A percentile compares a stretch with the other conserved stretches of the same genome.
These are phyloP conservation scores for Luidia sarsii DNA, from an alignment of 53 echinoderm and acorn worm species.

Conservation along the genomic window DNA sequence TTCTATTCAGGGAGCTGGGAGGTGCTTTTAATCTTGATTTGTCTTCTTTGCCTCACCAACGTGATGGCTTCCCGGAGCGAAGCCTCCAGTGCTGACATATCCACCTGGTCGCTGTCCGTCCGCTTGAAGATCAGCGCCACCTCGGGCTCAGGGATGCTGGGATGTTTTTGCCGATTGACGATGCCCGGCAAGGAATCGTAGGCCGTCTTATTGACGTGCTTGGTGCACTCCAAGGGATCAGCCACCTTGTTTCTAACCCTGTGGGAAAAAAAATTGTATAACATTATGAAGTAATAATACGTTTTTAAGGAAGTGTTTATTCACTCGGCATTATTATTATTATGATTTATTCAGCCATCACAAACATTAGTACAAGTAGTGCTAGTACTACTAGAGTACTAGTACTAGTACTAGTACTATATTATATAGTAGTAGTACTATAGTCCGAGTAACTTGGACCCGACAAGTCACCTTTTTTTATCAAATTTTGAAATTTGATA, in stretches of 20 bases:
- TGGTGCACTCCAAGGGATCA: constrained; percentile 84
- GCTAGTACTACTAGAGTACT: too few species aligned
- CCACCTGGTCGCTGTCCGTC: constrained; percentile 87
- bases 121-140: constrained; percentile 95
- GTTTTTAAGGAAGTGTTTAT: too few species aligned
- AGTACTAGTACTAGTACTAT: too few species aligned
- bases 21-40: background rate
- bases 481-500: too few species aligned
- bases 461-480: too few species aligned
- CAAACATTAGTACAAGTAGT: too few species aligned
- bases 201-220: constrained; percentile 77
- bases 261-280: background rate
- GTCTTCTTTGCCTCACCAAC: constrained; percentile 82
- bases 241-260: constrained; percentile 46
- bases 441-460: too few species aligned
- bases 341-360: too few species aligned
- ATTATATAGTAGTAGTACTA: too few species aligned
- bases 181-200: constrained; percentile 82
- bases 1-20: too few species aligned
- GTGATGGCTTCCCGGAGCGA: constrained; percentile 83
- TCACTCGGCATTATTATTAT: too few species aligned
- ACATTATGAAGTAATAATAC: too few species aligned
- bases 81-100: constrained; percentile 78
- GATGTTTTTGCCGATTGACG: constrained; percentile 71
- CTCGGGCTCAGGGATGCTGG: constrained; percentile 94